A percentile compares a stretch with the other conserved stretches of the same genome.
These are phyloP conservation scores for Mesorhabditis spiculigera DNA, from an alignment of 2,888 invertebrate species.

Conservation along the genomic window DNA sequence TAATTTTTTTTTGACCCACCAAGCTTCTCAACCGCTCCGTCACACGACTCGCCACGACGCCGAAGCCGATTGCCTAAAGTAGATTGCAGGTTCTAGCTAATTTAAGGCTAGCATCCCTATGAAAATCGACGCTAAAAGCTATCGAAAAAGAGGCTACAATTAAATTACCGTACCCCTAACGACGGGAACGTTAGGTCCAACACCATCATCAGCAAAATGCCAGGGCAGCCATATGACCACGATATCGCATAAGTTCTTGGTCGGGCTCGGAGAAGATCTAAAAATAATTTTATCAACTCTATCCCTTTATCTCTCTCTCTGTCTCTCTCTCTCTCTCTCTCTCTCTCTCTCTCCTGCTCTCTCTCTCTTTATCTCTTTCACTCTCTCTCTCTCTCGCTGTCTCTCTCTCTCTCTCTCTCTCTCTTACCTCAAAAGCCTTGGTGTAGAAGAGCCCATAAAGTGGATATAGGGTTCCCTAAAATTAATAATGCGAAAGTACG, in stretches of 20 bases:
- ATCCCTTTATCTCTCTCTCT: not conserved
- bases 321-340: not conserved
- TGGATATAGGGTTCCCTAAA: not conserved
- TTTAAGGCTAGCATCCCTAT: not conserved
- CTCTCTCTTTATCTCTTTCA: not conserved
- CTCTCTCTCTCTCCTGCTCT: too few species aligned
- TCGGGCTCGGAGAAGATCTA: slow-evolving; percentile 6
- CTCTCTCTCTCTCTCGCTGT: not conserved
- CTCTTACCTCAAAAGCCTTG: not conserved
- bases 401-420: not conserved
- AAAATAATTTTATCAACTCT: not conserved
- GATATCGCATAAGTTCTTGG: not conserved
- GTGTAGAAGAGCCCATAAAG: slow-evolving; percentile 1
- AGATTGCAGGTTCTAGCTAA: not conserved
- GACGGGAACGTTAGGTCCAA: not conserved
- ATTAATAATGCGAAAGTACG: not conserved
- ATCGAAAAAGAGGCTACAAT: too few species aligned
- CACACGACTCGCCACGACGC: not conserved
- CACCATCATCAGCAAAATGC: not conserved
- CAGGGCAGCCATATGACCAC: not conserved
- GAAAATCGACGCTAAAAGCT: not conserved
- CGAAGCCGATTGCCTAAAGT: not conserved
- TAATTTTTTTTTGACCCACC: too few species aligned
- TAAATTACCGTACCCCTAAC: not conserved
- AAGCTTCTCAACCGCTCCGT: not conserved